Percentiles rank a stretch among this genome's conserved stretches.
These are phyloP conservation scores for Tenthredo livida DNA, from an alignment of 2,888 invertebrate genomes.

Conservation along the genomic window DNA sequence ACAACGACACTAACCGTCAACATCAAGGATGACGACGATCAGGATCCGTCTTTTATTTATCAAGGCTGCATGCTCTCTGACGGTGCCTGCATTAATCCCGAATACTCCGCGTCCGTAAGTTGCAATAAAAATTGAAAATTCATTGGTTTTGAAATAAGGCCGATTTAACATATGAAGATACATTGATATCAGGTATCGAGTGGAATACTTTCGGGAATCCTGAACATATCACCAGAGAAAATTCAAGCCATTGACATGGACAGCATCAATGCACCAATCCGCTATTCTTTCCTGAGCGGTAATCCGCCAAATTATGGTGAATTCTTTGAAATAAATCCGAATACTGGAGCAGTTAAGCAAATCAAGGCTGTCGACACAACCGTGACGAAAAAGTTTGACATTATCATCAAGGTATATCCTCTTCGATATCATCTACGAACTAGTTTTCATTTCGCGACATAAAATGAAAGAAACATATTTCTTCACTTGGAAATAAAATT, in stretches of 20 bases:
- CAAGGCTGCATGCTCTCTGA: slow-evolving; percentile 91
- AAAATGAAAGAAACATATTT: background rate
- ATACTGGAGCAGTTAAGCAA: slow-evolving; percentile 90
- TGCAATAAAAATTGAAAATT: slow-evolving; percentile 45
- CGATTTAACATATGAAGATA: background rate
- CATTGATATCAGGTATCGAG: slow-evolving; percentile 84
- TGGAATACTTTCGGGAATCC: slow-evolving; percentile 90
- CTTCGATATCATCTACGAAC: background rate
- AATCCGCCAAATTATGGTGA: slow-evolving; percentile 88
- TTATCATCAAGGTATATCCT: slow-evolving; percentile 86
- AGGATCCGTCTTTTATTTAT: slow-evolving; percentile 94
- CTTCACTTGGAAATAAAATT: background rate
- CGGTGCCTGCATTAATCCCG: slow-evolving; percentile 92
- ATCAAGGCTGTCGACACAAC: slow-evolving; percentile 89
- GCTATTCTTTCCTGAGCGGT: slow-evolving; percentile 90
- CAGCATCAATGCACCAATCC: slow-evolving; percentile 90
- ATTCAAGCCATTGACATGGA: slow-evolving; percentile 96
- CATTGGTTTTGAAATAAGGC: background rate
- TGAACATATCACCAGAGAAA: slow-evolving; percentile 91
- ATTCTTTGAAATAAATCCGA: slow-evolving; percentile 91
- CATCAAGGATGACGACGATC: slow-evolving; percentile 93
- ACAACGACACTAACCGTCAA: slow-evolving; percentile 92
- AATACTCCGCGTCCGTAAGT: slow-evolving; percentile 90
- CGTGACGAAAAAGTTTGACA: slow-evolving; percentile 87
- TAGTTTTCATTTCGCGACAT: background rate